Base-by-base conservation (phyloP, 2,888 invertebrate species). In the Gastracanthus pulcherrimus region DNA sequence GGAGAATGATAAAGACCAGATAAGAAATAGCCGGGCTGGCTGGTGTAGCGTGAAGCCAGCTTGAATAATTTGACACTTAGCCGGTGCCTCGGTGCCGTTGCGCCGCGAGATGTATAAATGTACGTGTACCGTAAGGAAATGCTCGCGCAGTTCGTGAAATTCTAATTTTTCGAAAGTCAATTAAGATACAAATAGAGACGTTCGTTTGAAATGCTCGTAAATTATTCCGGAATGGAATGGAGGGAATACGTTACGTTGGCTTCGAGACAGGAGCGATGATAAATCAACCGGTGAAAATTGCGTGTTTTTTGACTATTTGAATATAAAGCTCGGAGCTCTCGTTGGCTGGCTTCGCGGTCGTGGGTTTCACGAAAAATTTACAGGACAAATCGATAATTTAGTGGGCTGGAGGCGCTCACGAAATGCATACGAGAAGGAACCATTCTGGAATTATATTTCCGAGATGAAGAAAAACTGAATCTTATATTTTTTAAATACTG, bases 261-360 rank as follows among this genome's bases (percentile, higher is more conserved):
- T 16, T n/a, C 45, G 71, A 26, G 62, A 41, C 45, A 6, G 9
- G 23, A 26, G 62, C 34, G 55, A 67, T 74, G 36, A 77, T 80
- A 78, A 83, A 83, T 83, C 82, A 83, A 66, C 45, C 71, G 41
- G 82, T 75, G 70, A 80, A 79, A 80, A 78, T 80, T 77, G 82
- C 82, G 80, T 83, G 82, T 78, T 83, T 78, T 80, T 80, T 77
- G 80, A 82, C 82, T 79, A 72, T 80, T 80, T 72, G 38, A 76
- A 79, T 67, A 62, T 69, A 67, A 67, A 67, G 31, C 62, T 62
- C 34, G 23, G 11, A 6, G 66, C 26, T n/a, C 41, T 62, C 19
- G 55, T n/a, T n/a, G 23, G 31, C 77, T 70, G 69, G 36, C 55
- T 75, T 58, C n/a, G n/a, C 71, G 76, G 69, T n/a, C 36, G 67